Base-by-base conservation (phyloP, 2,797 vertebrate genomes). In the Novumbra hubbsi region DNA sequence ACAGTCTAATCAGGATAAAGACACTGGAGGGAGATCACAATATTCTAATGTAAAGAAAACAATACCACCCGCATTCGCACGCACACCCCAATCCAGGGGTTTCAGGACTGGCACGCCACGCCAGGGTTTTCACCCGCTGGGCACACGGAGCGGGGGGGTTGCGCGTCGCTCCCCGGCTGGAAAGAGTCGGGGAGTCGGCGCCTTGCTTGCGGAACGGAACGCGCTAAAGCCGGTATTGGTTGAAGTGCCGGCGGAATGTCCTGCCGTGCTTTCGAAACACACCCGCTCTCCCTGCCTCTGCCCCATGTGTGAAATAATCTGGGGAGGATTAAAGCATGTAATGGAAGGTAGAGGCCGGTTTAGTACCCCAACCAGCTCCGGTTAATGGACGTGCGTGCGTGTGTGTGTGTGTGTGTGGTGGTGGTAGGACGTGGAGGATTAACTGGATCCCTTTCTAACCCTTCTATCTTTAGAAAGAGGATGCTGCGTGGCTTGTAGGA, bases 1-100 rank as follows among this genome's bases (percentile, higher is more conserved):
- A 79, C 68, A 41, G 66, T 30, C 62, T 76, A 78, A 78, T 84
- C 77, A 76, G 71, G 32, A 76, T 21, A 41, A 67, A 79, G 75
- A 75, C 72, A 74, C 71, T 69, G 62, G 60, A 67, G 67, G 73
- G 67, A 74, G 69, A 73, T 27, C 80, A 72, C 69, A 17, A 73
- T 28, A 7, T 85, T 75, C 80, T 8, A n/a, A 57, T 76, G 72
- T 5, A 14, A 6, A 28, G 38, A 34, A 34, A 62, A 12, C 55
- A 38, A 21, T 8, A 16, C 11, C 16, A 21, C 15, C 41, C 41
- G 41, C 41, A 12, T 45, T 45, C 41, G 9, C 11, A 7, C 41
- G 9, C 6, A 45, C 11, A 45, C 11, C 3, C 41, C 6, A 12
- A 4, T 12, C 41, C 41, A 12, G 41, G 6, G 41, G 41, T 7